Conservation (phyloP, 1,140 invertebrate genomes). For the Lepidurus packardi region DNA sequence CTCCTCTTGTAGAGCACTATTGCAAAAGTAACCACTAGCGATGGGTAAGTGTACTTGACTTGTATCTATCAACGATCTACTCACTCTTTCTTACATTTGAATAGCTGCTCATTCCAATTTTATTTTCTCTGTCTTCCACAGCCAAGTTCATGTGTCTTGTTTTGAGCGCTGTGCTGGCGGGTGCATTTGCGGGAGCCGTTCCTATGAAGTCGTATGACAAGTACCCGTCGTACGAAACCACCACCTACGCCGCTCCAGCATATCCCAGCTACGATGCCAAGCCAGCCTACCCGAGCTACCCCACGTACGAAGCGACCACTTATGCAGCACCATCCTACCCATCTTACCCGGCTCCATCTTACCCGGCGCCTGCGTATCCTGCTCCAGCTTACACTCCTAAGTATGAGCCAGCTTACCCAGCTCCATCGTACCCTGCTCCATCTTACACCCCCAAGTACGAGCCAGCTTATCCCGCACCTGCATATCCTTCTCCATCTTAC, state of each 20-base stretch:
- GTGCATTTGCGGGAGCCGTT: neutral
- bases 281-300: neutral
- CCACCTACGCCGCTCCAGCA: neutral
- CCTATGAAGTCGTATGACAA: neutral
- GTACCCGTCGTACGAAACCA: neutral
- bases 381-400: neutral
- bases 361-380: neutral
- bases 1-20: neutral
- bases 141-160: neutral
- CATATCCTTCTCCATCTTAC: neutral
- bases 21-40: neutral
- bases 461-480: neutral
- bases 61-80: neutral
- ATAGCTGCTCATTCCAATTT: neutral
- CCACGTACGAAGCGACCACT: neutral
- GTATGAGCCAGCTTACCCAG: neutral
- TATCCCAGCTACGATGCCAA: neutral
- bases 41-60: neutral
- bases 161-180: neutral
- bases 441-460: neutral
- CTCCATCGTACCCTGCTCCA: neutral
- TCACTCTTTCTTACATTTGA: neutral
- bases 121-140: neutral
- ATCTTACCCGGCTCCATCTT: neutral
- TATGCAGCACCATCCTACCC: neutral